Conservation (phyloP, 2,797 vertebrate genomes). For the Onychomys torridus region DNA sequence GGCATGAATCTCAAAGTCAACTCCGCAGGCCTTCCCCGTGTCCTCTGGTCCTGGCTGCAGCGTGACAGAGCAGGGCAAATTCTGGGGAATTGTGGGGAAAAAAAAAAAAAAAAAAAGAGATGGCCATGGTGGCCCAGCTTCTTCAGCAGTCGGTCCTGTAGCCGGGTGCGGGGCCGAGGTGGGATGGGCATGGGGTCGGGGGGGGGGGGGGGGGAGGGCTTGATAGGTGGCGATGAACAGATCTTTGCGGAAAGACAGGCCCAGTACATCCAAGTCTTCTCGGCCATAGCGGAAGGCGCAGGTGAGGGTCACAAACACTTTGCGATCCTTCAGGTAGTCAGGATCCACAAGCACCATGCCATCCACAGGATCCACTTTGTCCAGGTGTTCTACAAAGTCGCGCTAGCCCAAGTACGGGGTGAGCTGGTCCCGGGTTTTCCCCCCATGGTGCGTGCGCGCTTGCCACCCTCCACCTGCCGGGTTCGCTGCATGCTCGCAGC, state of each 20-base stretch:
- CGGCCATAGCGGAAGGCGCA: conserved; percentile 94
- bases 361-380: conserved; percentile 92
- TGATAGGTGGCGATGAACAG: conserved; percentile 90
- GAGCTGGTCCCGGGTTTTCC: no score
- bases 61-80: conserved; percentile 93
- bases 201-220: conserved; percentile 89
- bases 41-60: conserved; percentile 93
- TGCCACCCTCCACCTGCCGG: no score
- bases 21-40: conserved; percentile 92
- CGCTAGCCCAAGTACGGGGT: conserved; percentile 93
- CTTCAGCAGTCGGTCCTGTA: conserved; percentile 92
- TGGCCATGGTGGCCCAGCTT: conserved; percentile 91
- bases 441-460: no score
- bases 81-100: conserved; percentile 92
- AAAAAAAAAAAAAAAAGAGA: conserved; percentile 92
- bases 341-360: conserved; percentile 92
- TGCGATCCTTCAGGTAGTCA: conserved; percentile 93
- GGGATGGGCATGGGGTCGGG: conserved; percentile 84
- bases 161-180: conserved; percentile 86
- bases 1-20: conserved; percentile 92
- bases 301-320: conserved; percentile 92
- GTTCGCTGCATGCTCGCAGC: no score
- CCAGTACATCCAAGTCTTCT: conserved; percentile 93
- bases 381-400: conserved; percentile 93
- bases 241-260: conserved; percentile 93